Evolutionary conservation across 2,113 vertebrate species (phyloP).

Genomic region (Peromyscus californicus): DNA sequence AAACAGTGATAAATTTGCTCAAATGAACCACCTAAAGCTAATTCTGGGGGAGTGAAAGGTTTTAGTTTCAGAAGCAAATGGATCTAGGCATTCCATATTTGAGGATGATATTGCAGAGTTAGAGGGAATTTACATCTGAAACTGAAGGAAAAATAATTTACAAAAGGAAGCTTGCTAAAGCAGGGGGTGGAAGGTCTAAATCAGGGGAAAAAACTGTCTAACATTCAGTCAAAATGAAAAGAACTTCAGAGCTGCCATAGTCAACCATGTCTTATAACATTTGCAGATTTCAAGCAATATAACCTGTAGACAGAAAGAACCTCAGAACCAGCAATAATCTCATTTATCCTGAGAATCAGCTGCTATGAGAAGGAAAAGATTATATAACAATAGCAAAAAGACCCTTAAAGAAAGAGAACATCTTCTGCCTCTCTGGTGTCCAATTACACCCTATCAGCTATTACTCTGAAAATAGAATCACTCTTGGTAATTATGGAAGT

Average conservation of each 20-base stretch:
- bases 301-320: background rate
- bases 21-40: background rate
- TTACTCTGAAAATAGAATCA: slow-evolving; percentile 70
- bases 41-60: background rate
- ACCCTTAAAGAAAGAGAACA: slow-evolving; percentile 58
- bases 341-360: slow-evolving; percentile 9
- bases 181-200: background rate
- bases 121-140: background rate
- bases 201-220: background rate
- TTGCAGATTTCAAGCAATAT: slow-evolving; percentile 14
- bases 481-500: slow-evolving; percentile 69
- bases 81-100: background rate
- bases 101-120: background rate
- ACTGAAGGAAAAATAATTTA: background rate
- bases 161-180: background rate
- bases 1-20: background rate
- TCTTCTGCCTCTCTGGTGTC: slow-evolving; percentile 63
- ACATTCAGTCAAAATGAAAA: background rate
- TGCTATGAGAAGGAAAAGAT: slow-evolving; percentile 37
- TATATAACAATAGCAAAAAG: slow-evolving; percentile 37
- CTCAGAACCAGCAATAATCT: background rate
- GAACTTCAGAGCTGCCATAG: background rate
- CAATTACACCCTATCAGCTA: slow-evolving; percentile 65
- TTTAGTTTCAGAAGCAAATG: background rate
- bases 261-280: background rate